These are phyloP conservation scores for Hesperophylax magnus DNA, from an alignment of 1,140 invertebrate species.

Conservation along the genomic window DNA sequence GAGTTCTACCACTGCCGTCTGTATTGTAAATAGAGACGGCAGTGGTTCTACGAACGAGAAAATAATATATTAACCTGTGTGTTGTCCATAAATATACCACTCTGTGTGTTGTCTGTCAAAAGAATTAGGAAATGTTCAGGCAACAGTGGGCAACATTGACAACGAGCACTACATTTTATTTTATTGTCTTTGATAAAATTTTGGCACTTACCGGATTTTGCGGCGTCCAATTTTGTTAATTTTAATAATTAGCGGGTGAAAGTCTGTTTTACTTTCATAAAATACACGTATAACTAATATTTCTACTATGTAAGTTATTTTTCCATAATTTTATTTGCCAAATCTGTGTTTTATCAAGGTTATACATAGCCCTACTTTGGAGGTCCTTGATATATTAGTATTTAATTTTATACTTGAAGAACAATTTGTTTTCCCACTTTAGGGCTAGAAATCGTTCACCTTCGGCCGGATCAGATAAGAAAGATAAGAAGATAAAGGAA, in stretches of 20 bases:
- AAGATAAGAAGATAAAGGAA: constrained; percentile 79
- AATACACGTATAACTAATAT: not conserved
- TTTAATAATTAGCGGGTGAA: not conserved
- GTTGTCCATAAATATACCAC: no score
- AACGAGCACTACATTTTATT: no score
- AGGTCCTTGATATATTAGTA: not conserved
- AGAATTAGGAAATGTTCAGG: no score
- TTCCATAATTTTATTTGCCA: not conserved
- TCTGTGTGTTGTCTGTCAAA: no score
- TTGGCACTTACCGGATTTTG: not conserved
- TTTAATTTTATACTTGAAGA: not conserved
- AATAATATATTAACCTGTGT: no score
- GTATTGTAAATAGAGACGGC: no score
- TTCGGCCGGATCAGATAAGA: constrained; percentile 76
- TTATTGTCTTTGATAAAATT: not conserved
- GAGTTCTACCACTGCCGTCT: no score
- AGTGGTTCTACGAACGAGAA: no score
- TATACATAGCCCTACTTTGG: not conserved
- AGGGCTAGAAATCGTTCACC: constrained; percentile 78
- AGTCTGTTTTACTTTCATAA: not conserved
- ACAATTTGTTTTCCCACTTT: constrained; percentile 49
- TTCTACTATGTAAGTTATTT: not conserved
- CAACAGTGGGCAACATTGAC: no score
- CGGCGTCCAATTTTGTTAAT: not conserved
- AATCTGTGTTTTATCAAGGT: not conserved